Evolutionary conservation across 1,140 invertebrate genomes (phyloP).

Genomic region (Trichoplusia ni): DNA sequence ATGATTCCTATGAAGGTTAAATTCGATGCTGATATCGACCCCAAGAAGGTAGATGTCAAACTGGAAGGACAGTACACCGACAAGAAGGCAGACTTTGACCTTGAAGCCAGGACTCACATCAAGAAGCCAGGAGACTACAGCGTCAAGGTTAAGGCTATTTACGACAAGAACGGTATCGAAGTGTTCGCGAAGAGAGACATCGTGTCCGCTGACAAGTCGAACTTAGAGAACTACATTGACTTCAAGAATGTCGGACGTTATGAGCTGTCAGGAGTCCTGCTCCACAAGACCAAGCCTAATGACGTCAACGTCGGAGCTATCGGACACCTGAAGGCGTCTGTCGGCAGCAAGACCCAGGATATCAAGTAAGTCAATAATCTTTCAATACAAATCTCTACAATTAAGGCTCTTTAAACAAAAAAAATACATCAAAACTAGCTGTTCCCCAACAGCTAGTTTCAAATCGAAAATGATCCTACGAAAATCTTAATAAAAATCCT

Average conservation of each 20-base stretch:
- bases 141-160: constrained; percentile 81
- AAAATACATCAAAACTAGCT: not conserved
- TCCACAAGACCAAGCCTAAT: constrained; percentile 79
- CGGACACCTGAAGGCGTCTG: constrained; percentile 66
- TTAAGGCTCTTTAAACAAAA: not conserved
- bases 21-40: constrained; percentile 79
- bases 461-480: too few relatives aligned
- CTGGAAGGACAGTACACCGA: constrained; percentile 80
- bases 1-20: constrained; percentile 75
- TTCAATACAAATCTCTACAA: not conserved
- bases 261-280: constrained; percentile 83
- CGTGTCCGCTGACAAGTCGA: constrained; percentile 82
- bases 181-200: constrained; percentile 82
- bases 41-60: constrained; percentile 80
- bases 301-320: constrained; percentile 81
- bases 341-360: constrained; percentile 77
- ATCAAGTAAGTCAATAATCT: constrained; percentile 75
- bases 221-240: constrained; percentile 83
- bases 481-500: too few relatives aligned
- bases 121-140: constrained; percentile 83
- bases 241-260: constrained; percentile 85
- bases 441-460: too few relatives aligned
- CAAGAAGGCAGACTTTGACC: constrained; percentile 81
- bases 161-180: constrained; percentile 83
- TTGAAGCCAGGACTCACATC: constrained; percentile 80